Base-by-base conservation (phyloP, 2,888 invertebrate genomes). In the Campopleginae sp. region DNA sequence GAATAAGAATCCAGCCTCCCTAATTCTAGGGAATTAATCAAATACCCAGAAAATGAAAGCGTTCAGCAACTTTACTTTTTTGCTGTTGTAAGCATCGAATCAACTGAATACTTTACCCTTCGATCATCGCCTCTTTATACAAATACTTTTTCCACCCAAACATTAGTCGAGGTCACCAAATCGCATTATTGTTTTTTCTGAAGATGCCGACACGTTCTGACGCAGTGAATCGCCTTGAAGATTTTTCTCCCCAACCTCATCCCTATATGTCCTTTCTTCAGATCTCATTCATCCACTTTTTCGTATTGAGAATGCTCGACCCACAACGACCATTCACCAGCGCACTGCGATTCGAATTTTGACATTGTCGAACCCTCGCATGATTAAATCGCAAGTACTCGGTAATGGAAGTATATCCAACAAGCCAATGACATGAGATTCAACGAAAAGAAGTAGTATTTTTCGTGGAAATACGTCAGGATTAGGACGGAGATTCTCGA, bases 11-110 rank as follows among this genome's bases (percentile, higher is more conserved):
- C 70, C 10, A 65, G 51, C 38, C 33, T 19, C 17, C 23, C 51
- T 19, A 54, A 48, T 76, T 63, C 10, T 17, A 17, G 46, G 12
- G 58, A 76, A 84, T 76, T 76, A 72, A 84, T 80, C 84, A 54
- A 46, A 65, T 33, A 12, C 33, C 31, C 8, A 42, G 31, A 66
- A 44, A 74, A n/a, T 48, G 38, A 14, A n/a, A 14, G 17, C 23
- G 17, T 4, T 8, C n/a, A 38, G 27, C 17, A 23, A 63, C 38
- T 38, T 17, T 14, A 7, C 33, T 19, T 38, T 63, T 51, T 5
- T 65, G 10, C 23, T 0, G 19, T 5, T 61, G 0, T 38, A 23
- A n/a, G 46, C 23, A 80, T 14, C 33, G 23, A 12, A n/a, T 12
- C 12, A 46, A 81, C 58, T 7, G 7, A 33, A 33, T 38, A 27